Evolutionary conservation across 2,888 invertebrate genomes (phyloP).

Genomic region (Cordilura impudica): DNA sequence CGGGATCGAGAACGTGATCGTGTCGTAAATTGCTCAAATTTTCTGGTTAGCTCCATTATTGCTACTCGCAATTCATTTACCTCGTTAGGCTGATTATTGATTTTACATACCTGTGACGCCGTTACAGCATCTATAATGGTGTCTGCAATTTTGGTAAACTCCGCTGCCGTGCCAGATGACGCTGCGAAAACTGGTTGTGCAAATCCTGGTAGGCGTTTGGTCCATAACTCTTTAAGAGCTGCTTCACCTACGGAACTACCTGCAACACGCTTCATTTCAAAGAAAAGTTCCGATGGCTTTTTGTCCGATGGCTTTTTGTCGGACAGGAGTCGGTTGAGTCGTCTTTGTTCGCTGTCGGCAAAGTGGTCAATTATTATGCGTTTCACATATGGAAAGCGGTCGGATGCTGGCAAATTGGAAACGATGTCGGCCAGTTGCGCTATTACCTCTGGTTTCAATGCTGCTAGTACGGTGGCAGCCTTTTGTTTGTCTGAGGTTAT

Average conservation of each 20-base stretch:
- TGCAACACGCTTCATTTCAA: conserved; percentile 1
- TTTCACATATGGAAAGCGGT: conserved; percentile 6
- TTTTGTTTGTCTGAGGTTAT: conserved; percentile 15
- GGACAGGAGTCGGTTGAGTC: conserved; percentile 1
- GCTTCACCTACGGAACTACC: not conserved
- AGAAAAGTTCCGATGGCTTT: not conserved
- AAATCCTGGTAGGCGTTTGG: too few species aligned
- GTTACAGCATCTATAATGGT: too few species aligned
- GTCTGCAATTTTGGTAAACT: too few species aligned
- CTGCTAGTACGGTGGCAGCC: conserved; percentile 11
- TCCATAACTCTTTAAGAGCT: too few species aligned
- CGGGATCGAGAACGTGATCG: conserved; percentile 22
- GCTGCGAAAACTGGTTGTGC: too few species aligned
- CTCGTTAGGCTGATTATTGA: too few species aligned
- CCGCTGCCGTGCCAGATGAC: too few species aligned
- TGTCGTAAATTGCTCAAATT: conserved; percentile 13
- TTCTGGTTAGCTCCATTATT: conserved; percentile 1
- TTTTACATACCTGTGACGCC: too few species aligned
- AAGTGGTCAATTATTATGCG: not conserved
- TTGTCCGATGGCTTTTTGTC: conserved; percentile 2
- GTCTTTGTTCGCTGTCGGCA: conserved; percentile 20
- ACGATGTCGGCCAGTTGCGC: conserved; percentile 4
- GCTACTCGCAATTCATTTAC: not conserved
- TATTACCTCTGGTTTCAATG: not conserved
- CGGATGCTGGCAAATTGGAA: not conserved